Percentiles rank a stretch among this genome's conserved stretches.
Evolutionary conservation across 2,113 vertebrate species (phyloP).

Genomic region (Pelodiscus sinensis): DNA sequence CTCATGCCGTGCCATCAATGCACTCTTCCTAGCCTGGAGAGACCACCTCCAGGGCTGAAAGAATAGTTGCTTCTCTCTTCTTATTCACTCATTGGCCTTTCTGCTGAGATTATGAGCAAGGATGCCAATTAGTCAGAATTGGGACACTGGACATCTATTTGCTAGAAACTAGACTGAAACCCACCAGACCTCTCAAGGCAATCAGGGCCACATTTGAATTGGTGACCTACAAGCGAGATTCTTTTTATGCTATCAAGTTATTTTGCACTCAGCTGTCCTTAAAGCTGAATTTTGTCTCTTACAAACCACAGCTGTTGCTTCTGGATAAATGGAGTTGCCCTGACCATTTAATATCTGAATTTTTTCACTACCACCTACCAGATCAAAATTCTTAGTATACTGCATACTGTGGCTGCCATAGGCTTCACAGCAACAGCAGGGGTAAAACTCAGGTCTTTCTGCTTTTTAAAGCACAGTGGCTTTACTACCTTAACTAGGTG

Average conservation of each 20-base stretch:
- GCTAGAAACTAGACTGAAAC: not conserved
- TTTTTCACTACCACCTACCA: not conserved
- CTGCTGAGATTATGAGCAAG: not conserved
- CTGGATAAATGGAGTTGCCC: not conserved
- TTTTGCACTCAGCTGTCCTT: not conserved
- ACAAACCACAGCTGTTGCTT: not conserved
- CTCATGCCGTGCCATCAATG: not conserved
- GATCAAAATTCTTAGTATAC: not conserved
- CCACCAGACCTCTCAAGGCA: not conserved
- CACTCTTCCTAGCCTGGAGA: not conserved
- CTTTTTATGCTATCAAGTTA: not conserved
- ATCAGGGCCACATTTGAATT: not conserved
- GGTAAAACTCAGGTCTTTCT: not conserved
- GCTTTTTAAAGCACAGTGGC: not conserved
- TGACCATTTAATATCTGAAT: not conserved
- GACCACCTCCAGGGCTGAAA: not conserved
- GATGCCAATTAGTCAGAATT: not conserved
- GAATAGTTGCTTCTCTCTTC: not conserved
- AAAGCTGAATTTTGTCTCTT: not conserved
- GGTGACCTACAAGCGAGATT: not conserved
- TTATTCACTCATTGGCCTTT: not conserved
- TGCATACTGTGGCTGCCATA: too few species aligned
- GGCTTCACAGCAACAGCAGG: not conserved
- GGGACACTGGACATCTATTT: not conserved
- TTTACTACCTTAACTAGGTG: not conserved